A percentile compares a stretch with the other conserved stretches of the same genome.
phyloP scores from a whole-genome alignment of 2,797 vertebrate species.

The Dicrostonyx torquatus region DNA sequence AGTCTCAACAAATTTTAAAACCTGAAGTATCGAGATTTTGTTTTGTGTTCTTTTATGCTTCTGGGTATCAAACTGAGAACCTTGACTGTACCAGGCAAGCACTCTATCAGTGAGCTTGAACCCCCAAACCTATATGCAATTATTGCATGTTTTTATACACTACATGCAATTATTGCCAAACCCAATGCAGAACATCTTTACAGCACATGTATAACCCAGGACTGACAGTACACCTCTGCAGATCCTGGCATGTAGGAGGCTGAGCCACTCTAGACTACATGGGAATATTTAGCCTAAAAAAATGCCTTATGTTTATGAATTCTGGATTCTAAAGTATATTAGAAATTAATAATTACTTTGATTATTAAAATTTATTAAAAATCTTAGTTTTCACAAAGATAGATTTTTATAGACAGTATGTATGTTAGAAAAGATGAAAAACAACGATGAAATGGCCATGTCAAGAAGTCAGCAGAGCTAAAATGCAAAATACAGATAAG shows the following conservation, averaged over 20 bases:
- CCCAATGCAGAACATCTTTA: neutral
- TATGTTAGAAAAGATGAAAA: neutral
- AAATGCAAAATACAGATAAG: constrained; percentile 5
- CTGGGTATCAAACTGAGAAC: neutral
- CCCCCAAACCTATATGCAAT: neutral
- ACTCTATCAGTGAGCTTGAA: neutral
- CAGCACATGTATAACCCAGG: neutral
- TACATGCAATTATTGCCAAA: neutral
- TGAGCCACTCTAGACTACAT: neutral
- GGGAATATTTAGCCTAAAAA: neutral
- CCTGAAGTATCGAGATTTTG: neutral
- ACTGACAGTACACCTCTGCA: neutral
- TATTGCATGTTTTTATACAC: neutral
- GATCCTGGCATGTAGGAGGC: neutral
- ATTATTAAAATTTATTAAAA: constrained; percentile 43
- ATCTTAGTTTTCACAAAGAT: constrained; percentile 37
- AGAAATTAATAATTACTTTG: constrained; percentile 36
- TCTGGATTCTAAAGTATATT: constrained; percentile 11
- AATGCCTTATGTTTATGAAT: neutral
- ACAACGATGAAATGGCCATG: neutral
- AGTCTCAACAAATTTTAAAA: constrained; percentile 16
- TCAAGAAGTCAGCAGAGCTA: neutral
- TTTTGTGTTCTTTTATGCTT: neutral
- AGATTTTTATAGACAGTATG: neutral
- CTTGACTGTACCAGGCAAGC: neutral